Base-by-base conservation (phyloP, 2,113 vertebrate genomes). In the Odontesthes bonariensis region DNA sequence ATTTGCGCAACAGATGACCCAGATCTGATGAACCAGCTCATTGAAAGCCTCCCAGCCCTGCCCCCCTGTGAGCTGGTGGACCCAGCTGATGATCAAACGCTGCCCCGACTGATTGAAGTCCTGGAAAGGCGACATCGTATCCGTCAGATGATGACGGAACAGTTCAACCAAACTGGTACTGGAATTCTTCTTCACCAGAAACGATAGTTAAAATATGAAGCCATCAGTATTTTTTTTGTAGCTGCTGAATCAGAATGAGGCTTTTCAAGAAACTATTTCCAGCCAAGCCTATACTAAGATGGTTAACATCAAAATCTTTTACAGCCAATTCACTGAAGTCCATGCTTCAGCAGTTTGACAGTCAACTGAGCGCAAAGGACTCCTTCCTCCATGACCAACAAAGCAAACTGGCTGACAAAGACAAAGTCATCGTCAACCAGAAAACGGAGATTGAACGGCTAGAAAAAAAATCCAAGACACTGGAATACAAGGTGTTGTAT, bases 381-480 rank as follows among this genome's bases (percentile, higher is more conserved):
- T 95, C 93, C 52, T 90, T 93, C 14, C 72, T 96, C 20, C 95
- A 96, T 0, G 91, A 94, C 17, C 94, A 95, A 40, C 86, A 75
- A 44, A 95, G 90, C 64, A 96, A 95, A 51, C 86, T 99, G 27
- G 82, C 86, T 1, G 97, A 99, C 58, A 98, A 95, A 58, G 97
- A 99, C 22, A 97, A 92, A 85, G 47, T 94, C 35, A 94, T 99
- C 46, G 17, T 82, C 14, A 94, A 83, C 69, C 97, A 99, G 87
- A 97, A 79, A 72, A 40, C 59, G 0, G 97, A 98, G 84, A 68
- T 98, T 0, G 97, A 99, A 17, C 94, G 95, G 0, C 75, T 97
- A 42, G 97, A 98, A 82, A 99, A 99, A 89, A 99, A 97, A 84
- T 95, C 94, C 17, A 98, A 97, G 89, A 98, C 96, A 3, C 86